A percentile compares a stretch with the other conserved stretches of the same genome.
These are phyloP conservation scores for Tribolium freemani DNA, from an alignment of 2,888 invertebrate genomes.

Conservation along the genomic window DNA sequence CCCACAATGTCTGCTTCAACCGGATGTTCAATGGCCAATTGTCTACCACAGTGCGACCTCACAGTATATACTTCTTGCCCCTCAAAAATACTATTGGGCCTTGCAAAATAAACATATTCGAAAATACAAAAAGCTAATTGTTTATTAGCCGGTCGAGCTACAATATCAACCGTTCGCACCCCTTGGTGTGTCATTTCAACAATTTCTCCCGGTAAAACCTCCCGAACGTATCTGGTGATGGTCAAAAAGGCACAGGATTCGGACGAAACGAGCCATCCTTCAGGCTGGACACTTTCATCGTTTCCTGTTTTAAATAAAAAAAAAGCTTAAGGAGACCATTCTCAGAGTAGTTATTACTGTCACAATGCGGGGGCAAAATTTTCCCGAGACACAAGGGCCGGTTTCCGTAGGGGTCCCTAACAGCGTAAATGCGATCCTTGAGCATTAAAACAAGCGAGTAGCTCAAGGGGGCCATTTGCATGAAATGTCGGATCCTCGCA, in stretches of 20 bases:
- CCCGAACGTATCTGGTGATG: conserved; percentile 90
- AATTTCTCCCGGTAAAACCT: conserved; percentile 94
- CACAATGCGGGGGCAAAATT: conserved; percentile 74
- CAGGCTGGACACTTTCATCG: conserved; percentile 71
- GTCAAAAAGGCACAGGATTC: conserved; percentile 97
- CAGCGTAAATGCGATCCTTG: conserved; percentile 93
- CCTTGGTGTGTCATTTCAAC: conserved; percentile 91
- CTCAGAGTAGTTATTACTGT: conserved; percentile 36
- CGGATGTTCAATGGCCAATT: conserved; percentile 91
- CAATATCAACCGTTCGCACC: conserved; percentile 87
- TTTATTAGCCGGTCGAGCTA: conserved; percentile 83
- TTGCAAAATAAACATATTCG: conserved; percentile 98
- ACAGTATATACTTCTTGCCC: conserved; percentile 97
- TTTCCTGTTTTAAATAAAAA: conserved; percentile 58
- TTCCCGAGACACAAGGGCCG: conserved; percentile 95
- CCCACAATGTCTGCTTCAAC: conserved; percentile 96
- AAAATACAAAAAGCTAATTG: conserved; percentile 97
- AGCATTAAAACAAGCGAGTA: conserved; percentile 96
- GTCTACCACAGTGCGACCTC: conserved; percentile 91
- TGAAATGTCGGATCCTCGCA: conserved; percentile 90
- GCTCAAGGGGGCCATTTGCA: conserved; percentile 94
- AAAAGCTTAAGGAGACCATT: background rate
- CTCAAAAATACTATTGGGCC: conserved; percentile 96
- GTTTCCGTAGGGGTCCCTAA: conserved; percentile 98
- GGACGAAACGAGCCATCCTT: conserved; percentile 97